phyloP scores from a whole-genome alignment of 2,113 vertebrate species.

The Chloropsis hardwickii region DNA sequence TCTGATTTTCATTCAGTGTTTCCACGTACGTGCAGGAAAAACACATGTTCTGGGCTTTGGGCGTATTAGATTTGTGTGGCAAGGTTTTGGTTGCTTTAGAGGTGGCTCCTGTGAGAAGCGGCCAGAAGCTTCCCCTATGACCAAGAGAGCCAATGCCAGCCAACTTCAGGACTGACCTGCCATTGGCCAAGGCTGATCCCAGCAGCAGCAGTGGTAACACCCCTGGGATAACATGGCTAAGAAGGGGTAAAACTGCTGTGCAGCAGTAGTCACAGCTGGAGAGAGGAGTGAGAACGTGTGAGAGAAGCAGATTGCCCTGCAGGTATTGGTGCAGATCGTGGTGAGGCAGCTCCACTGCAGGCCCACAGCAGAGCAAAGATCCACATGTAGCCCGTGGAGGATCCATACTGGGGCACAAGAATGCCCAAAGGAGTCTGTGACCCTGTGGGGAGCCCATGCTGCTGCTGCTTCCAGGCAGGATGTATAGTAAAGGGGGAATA shows the following conservation, averaged over 20 bases:
- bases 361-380: neutral
- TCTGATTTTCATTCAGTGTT: neutral
- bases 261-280: neutral
- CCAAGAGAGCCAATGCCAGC: neutral
- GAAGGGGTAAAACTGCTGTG: neutral
- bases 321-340: fast-evolving
- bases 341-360: neutral
- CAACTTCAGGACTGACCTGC: neutral
- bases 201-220: neutral
- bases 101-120: neutral
- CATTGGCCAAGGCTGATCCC: neutral
- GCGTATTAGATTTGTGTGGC: neutral
- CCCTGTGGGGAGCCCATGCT: neutral
- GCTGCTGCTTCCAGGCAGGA: neutral
- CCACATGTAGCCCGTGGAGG: fast-evolving
- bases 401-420: too few relatives aligned
- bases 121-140: neutral
- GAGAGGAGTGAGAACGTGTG: neutral
- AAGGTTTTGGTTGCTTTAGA: neutral
- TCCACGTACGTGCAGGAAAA: neutral
- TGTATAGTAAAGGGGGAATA: neutral
- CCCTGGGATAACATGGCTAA: neutral
- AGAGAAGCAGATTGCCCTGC: neutral
- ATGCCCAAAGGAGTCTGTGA: neutral
- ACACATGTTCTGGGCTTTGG: fast-evolving